Evolutionary conservation across 2,888 invertebrate genomes (phyloP), one percentile per base, ranked within the genome.

Genomic region (Dolomedes plantarius): DNA sequence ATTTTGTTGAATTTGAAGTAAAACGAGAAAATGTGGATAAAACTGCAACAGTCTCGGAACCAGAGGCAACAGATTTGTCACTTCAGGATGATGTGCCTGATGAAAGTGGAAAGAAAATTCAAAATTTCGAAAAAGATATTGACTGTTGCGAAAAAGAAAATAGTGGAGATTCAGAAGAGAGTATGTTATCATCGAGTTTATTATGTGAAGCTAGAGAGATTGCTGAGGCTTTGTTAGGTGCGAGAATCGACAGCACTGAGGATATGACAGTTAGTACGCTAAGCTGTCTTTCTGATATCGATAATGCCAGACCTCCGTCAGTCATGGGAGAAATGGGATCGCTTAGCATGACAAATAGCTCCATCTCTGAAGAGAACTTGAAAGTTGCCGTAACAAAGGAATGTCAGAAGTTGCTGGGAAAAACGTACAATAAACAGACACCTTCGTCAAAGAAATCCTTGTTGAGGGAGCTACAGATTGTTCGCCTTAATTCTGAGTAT

Each of bases 291-390:
- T 86, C 88, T 32, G 88, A 88, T 36, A 82, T 96, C 79, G 96
- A 96, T 89, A 93, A 94, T 75, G 93, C 95, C 1, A 94, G 94
- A 89, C 96, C 96, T 0, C 96, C 96, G 0, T 96, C 96, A 0
- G 93, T 94, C 73, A 93, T 96, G 92, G 95, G 95, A 56, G 94
- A 95, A 95, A 95, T 87, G 3, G 76, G 69, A 23, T 86, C 76
- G n/a, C 23, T 88, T 16, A 89, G 89, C 29, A 86, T 88, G 86
- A 83, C 81, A 27, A 88, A 87, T 62, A 89, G 89, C 36, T 64
- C 73, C 23, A 19, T 76, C 56, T 88, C 88, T n/a, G 82, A 82
- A 29, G 75, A 82, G 36, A 73, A 68, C 41, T 36, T 80, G 23
- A 80, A 73, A 31, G 16, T 36, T 2, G 80, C 73, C 13, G 56